A percentile compares a stretch with the other conserved stretches of the same genome.
These are phyloP conservation scores for Trichechus manatus DNA, from an alignment of 2,113 vertebrate species.

Conservation along the genomic window DNA sequence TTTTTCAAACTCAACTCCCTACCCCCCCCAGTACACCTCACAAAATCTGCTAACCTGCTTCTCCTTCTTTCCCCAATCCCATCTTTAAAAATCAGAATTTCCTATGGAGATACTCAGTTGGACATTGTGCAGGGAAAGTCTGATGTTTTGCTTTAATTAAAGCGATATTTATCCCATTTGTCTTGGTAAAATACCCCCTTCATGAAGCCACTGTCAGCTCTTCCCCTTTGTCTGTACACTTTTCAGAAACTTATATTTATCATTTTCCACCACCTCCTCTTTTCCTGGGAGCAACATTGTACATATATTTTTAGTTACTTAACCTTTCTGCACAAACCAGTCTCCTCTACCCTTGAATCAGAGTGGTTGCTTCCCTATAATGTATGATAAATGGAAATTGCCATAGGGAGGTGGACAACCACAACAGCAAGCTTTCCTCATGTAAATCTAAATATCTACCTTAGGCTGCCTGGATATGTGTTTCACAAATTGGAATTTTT, in stretches of 20 bases:
- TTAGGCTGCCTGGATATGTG: slow-evolving; percentile 51
- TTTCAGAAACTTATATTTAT: slow-evolving; percentile 74
- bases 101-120: neutral
- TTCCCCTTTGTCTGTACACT: slow-evolving; percentile 8
- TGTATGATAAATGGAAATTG: slow-evolving; percentile 43
- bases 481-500: slow-evolving; percentile 74
- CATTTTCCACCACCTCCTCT: slow-evolving; percentile 57
- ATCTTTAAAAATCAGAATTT: slow-evolving; percentile 50
- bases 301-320: slow-evolving; percentile 76
- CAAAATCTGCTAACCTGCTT: neutral
- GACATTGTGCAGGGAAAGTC: neutral
- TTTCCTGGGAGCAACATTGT: slow-evolving; percentile 61
- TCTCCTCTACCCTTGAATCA: slow-evolving; percentile 55
- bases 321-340: slow-evolving; percentile 61
- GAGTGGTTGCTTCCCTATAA: slow-evolving; percentile 36
- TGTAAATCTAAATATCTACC: slow-evolving; percentile 41
- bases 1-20: neutral
- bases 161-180: slow-evolving; percentile 58
- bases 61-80: neutral
- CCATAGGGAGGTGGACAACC: slow-evolving; percentile 29
- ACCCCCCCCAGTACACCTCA: neutral
- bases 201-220: slow-evolving; percentile 10
- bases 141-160: slow-evolving; percentile 65
- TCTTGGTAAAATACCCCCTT: slow-evolving; percentile 68
- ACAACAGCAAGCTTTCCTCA: slow-evolving; percentile 2